A percentile compares a stretch with the other conserved stretches of the same genome.
Conservation (phyloP, 1,140 invertebrate species). For the Triops longicaudatus region DNA sequence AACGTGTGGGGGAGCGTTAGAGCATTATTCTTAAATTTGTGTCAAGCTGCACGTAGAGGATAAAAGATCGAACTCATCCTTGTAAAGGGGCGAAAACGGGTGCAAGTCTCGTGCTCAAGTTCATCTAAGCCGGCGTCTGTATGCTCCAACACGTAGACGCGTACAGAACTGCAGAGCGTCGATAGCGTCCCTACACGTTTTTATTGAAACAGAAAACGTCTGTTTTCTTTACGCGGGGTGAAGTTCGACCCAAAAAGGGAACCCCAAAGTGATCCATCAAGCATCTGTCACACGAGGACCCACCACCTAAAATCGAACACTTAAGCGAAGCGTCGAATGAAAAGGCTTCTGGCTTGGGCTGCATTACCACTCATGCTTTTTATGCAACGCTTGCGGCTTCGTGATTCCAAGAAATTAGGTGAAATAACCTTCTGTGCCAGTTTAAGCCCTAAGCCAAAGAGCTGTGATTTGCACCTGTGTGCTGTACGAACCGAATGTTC, state of each 20-base stretch:
- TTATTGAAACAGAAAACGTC: constrained; percentile 5
- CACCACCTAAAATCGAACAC: neutral
- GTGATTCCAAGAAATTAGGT: neutral
- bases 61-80: constrained; percentile 10
- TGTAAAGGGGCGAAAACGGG: neutral
- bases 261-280: neutral
- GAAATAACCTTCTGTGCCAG: neutral
- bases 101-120: neutral
- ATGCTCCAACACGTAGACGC: constrained; percentile 4
- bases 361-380: neutral
- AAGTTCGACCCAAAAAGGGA: neutral
- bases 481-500: neutral
- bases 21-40: neutral
- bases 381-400: neutral
- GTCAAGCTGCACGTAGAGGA: constrained; percentile 10
- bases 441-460: neutral
- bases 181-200: constrained; percentile 10
- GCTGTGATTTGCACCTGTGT: neutral
- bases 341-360: neutral
- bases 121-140: neutral
- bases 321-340: neutral
- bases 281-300: neutral
- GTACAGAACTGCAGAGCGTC: neutral
- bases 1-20: neutral
- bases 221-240: neutral